Base-by-base conservation (phyloP, 1,140 invertebrate genomes). In the Ganaspis sp. region DNA sequence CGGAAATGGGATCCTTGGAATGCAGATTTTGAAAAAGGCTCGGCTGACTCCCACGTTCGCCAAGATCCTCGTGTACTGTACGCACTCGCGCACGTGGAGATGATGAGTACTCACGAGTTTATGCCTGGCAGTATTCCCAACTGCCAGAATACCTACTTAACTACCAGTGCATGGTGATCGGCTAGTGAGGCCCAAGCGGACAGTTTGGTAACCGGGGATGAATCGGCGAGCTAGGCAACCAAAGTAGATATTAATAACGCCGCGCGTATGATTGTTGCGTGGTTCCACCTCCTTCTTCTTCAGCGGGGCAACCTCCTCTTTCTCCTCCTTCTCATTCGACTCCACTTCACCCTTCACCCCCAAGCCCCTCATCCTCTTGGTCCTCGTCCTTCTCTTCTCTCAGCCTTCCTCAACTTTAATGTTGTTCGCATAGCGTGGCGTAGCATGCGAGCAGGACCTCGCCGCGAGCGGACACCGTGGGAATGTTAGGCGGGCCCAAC, bases 401-500 rank as follows among this genome's bases (percentile, higher is more conserved):
- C 77, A 78, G 82, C 84, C 84, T 85, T 85, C 83, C 84, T 86
- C 84, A 82, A 87, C 77, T 83, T 88, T 85, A 88, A 90, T 87
- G 86, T 88, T 87, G 81, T 83, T 80, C 86, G 78, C 84, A 84
- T 87, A 82, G 83, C 84, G 81, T 86, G 79, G 86, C 83, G 82
- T 88, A 86, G 86, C 86, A 86, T 87, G 86, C 84, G 85, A 87
- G 85, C 83, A 80, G 80, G 87, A 82, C 85, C 85, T 89, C 85
- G 88, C 88, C 88, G 86, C 89, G 85, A 88, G 87, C 88, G 86
- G 89, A 87, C 86, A 90, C 89, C 89, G 89, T 90, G 89, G 89
- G 89, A 90, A 90, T 87, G 84, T 89, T 88, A 89, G 88, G 88
- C 88, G 87, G 88, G 85, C 88, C 88, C 87, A 78, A 80, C 80